Base-by-base conservation (phyloP, 1,140 invertebrate genomes). In the Musca vetustissima region DNA sequence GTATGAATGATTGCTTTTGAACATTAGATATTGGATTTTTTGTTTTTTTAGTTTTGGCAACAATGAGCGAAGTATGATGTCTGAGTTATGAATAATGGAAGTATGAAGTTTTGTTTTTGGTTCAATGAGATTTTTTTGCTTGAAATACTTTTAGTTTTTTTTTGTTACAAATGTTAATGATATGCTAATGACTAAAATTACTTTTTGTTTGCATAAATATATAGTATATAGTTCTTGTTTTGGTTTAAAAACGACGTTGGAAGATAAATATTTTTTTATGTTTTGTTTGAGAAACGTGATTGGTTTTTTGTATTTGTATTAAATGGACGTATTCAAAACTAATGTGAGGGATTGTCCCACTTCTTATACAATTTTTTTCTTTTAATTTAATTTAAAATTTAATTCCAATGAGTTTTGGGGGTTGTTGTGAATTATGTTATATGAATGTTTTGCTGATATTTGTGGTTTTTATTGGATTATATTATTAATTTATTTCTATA, bases 181-280 rank as follows among this genome's bases (percentile, higher is more conserved):
- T 61, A 61, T 61, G 57, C n/a, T 61, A 61, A 61, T 43, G 36
- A 13, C 36, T 43, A 43, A 43, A 43, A 43, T 9, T 43, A 43
- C 36, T 11, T 70, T 72, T 71, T 73, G 69, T 53, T 74, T 74
- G 66, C 8, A 68, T 70, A 36, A 64, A 66, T 72, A 69, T 70
- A 28, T 73, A 28, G 36, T 72, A 66, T 73, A 22, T 72, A 47
- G 49, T 14, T 61, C 59, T 69, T n/a, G n/a, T 24, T 69, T 32
- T 70, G 48, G 11, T 49, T 36, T 71, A 47, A 65, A 53, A 74
- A 59, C 9, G 32, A 36, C 19, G 21, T 36, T 61, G 57, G 57
- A 61, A 28, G 57, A 61, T 61, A 43, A 43, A 43, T 43, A 43
- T 8, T 43, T 43, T 43, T 43, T 43, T n/a, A n/a, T n/a, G n/a